Conservation (phyloP, 2,888 invertebrate species). For the Cephus nigrinus region DNA sequence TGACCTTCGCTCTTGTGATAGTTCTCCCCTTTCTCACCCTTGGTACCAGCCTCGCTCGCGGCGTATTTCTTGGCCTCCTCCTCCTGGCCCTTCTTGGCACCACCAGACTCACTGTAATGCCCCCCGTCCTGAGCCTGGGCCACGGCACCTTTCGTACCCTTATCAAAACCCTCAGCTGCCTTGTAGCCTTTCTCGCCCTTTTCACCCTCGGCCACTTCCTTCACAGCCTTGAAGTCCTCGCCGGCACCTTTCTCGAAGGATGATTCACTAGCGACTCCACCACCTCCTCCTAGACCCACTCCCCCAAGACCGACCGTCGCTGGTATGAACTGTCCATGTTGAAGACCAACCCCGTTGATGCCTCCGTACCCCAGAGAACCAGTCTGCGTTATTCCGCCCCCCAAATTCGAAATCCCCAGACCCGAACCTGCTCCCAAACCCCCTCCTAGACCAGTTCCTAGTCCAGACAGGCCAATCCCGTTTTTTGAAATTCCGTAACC, state of each 20-base stretch:
- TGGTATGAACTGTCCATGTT: slow-evolving; percentile 18
- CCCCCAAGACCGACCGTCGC: slow-evolving; percentile 19
- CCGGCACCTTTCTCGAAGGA: slow-evolving; percentile 34
- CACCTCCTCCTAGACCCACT: slow-evolving; percentile 17
- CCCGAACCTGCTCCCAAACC: neutral
- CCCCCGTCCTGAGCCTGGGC: slow-evolving; percentile 33
- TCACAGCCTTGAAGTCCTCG: slow-evolving; percentile 34
- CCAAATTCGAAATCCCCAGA: slow-evolving; percentile 6
- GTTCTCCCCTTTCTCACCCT: slow-evolving; percentile 65
- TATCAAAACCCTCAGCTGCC: slow-evolving; percentile 45
- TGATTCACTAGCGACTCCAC: slow-evolving; percentile 21
- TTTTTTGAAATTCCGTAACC: slow-evolving; percentile 20
- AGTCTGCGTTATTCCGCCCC: slow-evolving; percentile 10
- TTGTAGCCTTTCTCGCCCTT: slow-evolving; percentile 50
- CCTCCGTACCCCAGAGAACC: slow-evolving; percentile 7
- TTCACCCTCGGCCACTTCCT: slow-evolving; percentile 34
- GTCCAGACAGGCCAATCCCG: slow-evolving; percentile 19
- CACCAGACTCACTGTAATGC: slow-evolving; percentile 63
- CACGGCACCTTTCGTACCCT: slow-evolving; percentile 44
- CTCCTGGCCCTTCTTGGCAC: slow-evolving; percentile 54
- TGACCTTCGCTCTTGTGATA: slow-evolving; percentile 69
- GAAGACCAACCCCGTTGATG: slow-evolving; percentile 16
- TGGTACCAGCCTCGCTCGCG: slow-evolving; percentile 64
- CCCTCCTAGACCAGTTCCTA: slow-evolving; percentile 12
- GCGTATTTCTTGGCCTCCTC: slow-evolving; percentile 64